These are phyloP conservation scores for Melinaea marsaeus DNA, from an alignment of 2,888 invertebrate genomes.

Conservation along the genomic window DNA sequence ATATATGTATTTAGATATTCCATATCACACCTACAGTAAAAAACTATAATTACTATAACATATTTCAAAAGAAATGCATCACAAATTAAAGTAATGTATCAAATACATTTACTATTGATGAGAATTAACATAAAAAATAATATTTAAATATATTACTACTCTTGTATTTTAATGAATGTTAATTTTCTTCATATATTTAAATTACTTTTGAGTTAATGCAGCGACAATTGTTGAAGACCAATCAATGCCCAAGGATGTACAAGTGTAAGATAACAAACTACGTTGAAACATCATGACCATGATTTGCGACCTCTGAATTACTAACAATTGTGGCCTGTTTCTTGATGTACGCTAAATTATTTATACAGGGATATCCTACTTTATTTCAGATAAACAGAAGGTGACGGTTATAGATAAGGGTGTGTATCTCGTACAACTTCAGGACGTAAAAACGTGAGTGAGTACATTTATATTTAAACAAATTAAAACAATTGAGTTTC, in stretches of 20 bases:
- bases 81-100: too few relatives aligned
- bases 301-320: slow-evolving; percentile 25
- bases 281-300: slow-evolving; percentile 21
- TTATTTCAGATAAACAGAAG: slow-evolving; percentile 54
- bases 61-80: too few relatives aligned
- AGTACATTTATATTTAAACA: slow-evolving; percentile 41
- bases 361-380: slow-evolving; percentile 33
- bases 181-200: too few relatives aligned
- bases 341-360: slow-evolving; percentile 26
- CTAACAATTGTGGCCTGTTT: slow-evolving; percentile 23
- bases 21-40: too few relatives aligned
- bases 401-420: slow-evolving; percentile 48
- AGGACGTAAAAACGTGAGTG: slow-evolving; percentile 61
- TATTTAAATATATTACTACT: too few relatives aligned
- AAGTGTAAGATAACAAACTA: slow-evolving; percentile 10
- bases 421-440: slow-evolving; percentile 46
- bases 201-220: too few relatives aligned
- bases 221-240: slow-evolving; percentile 3
- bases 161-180: too few relatives aligned
- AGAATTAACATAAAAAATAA: too few relatives aligned
- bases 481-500: slow-evolving; percentile 28
- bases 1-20: too few relatives aligned
- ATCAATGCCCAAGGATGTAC: too few relatives aligned
- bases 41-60: too few relatives aligned
- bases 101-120: too few relatives aligned